A percentile compares a stretch with the other conserved stretches of the same genome.
These are phyloP conservation scores for Papilio polytes DNA, from an alignment of 1,140 invertebrate species.

Conservation along the genomic window DNA sequence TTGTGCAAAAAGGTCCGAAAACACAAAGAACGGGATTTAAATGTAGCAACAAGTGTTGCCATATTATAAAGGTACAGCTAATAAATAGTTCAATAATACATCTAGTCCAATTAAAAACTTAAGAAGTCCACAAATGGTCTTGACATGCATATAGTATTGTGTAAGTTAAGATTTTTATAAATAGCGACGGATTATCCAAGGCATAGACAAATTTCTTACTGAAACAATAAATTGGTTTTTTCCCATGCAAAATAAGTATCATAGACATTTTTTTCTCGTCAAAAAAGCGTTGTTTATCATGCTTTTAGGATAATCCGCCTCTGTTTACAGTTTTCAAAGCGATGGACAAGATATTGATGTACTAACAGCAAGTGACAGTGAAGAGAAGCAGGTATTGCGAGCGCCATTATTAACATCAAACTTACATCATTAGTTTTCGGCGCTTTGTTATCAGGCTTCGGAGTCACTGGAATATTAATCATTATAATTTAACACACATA, in stretches of 20 bases:
- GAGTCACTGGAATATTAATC: not conserved
- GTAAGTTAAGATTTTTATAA: not conserved
- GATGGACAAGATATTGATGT: not conserved
- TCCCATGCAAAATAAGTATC: too few relatives aligned
- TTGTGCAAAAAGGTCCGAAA: too few relatives aligned
- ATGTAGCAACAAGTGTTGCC: too few relatives aligned
- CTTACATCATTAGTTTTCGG: conserved; percentile 49
- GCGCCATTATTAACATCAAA: conserved; percentile 8
- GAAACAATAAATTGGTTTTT: too few relatives aligned
- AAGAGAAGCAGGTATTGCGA: conserved; percentile 8
- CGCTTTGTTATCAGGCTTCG: conserved; percentile 10
- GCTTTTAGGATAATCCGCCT: too few relatives aligned
- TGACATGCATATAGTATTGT: not conserved
- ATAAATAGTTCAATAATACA: too few relatives aligned
- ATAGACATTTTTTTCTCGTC: too few relatives aligned
- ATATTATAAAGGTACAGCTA: too few relatives aligned
- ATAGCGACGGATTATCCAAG: not conserved
- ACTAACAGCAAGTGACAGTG: conserved; percentile 5
- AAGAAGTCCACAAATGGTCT: too few relatives aligned
- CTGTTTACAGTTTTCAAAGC: not conserved
- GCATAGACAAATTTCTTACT: not conserved
- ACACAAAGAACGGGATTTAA: too few relatives aligned
- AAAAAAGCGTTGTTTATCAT: too few relatives aligned
- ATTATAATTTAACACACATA: not conserved
- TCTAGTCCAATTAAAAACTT: not conserved